phyloP scores from a whole-genome alignment of 2,113 vertebrate species.

The Hipposideros armiger region DNA sequence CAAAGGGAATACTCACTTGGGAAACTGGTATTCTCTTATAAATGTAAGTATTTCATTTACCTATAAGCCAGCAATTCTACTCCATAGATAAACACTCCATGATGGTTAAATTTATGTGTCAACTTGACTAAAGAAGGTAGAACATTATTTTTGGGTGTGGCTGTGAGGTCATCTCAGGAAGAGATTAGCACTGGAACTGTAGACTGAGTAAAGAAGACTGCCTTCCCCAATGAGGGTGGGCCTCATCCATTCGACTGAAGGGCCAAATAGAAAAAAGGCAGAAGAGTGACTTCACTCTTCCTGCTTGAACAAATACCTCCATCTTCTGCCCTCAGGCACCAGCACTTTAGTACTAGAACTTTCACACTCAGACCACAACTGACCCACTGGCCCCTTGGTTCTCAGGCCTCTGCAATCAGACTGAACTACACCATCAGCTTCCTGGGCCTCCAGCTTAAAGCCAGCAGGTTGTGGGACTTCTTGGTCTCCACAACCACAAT shows the following conservation, averaged over 20 bases:
- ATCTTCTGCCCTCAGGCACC: background rate
- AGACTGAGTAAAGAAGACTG: background rate
- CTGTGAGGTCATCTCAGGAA: background rate
- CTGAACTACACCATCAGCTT: background rate
- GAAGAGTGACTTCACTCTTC: background rate
- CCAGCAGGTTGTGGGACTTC: background rate
- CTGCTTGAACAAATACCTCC: too few relatives aligned
- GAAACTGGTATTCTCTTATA: rapidly evolving
- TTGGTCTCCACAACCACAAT: background rate
- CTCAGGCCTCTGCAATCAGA: background rate
- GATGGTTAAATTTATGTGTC: background rate
- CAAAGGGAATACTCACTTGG: background rate
- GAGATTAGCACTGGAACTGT: background rate
- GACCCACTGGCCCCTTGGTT: background rate
- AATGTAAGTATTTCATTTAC: background rate
- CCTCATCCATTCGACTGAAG: too few relatives aligned
- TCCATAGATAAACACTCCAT: too few relatives aligned
- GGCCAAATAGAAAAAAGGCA: too few relatives aligned
- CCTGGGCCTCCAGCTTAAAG: too few relatives aligned
- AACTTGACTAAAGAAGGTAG: background rate
- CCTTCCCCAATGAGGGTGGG: background rate
- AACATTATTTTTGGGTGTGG: background rate
- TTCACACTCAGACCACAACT: background rate
- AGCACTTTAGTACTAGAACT: background rate
- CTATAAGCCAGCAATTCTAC: background rate